phyloP scores from a whole-genome alignment of 2,113 vertebrate species.

The Nanorana parkeri region DNA sequence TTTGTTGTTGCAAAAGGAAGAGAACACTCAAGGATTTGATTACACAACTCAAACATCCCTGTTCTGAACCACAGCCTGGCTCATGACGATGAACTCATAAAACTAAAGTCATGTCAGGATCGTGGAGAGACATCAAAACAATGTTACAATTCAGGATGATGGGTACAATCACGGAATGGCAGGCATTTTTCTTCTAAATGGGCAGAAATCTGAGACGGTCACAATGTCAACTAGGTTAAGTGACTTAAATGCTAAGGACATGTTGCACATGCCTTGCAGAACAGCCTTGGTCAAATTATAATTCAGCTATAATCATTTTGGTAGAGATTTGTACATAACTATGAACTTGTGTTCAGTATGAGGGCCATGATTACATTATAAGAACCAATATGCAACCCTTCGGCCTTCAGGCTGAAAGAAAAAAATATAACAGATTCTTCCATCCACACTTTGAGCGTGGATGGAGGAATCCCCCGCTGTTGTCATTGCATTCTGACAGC shows the following conservation, averaged over 20 bases:
- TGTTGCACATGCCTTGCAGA: background rate
- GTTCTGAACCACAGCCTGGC: constrained; percentile 13
- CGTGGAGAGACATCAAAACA: constrained; percentile 15
- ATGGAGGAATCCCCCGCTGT: no score
- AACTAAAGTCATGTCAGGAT: constrained; percentile 30
- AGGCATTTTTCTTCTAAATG: background rate
- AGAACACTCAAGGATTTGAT: constrained; percentile 44
- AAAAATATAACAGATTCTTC: no score
- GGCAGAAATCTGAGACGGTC: background rate
- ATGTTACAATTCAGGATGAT: background rate
- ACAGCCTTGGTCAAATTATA: background rate
- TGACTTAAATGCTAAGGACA: background rate
- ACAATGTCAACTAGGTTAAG: no score
- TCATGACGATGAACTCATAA: constrained; percentile 26
- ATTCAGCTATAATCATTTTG: no score
- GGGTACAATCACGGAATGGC: background rate
- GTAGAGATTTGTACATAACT: no score
- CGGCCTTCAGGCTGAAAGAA: no score
- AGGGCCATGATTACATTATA: no score
- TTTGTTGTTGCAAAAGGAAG: constrained; percentile 38
- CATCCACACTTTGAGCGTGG: no score
- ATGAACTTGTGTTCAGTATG: no score
- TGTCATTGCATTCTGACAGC: no score
- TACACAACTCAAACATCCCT: constrained; percentile 25
- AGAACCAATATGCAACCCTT: no score